phyloP scores from a whole-genome alignment of 2,888 invertebrate genomes.

The Chromoteleia sp. region DNA sequence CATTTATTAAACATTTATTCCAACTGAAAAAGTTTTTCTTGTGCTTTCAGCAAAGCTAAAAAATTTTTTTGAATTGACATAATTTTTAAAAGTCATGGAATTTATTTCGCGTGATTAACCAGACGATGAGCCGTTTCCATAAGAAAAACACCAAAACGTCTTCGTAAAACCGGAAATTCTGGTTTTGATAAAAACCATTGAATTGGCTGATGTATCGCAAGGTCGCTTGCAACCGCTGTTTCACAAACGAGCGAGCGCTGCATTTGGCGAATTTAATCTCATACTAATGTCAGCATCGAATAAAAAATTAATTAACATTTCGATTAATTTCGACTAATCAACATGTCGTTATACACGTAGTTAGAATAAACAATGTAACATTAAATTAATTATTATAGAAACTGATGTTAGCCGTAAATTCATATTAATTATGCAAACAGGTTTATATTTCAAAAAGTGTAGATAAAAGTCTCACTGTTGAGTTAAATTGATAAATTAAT shows the following conservation, averaged over 20 bases:
- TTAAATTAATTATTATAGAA: too few relatives aligned
- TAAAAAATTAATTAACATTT: background rate
- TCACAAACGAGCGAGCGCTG: constrained; percentile 16
- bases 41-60: too few relatives aligned
- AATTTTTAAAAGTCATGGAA: constrained; percentile 16
- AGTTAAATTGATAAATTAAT: too few relatives aligned
- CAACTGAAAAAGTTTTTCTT: too few relatives aligned
- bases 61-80: constrained; percentile 3
- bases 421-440: too few relatives aligned
- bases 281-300: background rate
- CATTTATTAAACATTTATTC: too few relatives aligned
- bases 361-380: too few relatives aligned
- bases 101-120: constrained; percentile 7
- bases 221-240: constrained; percentile 22
- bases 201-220: constrained; percentile 47
- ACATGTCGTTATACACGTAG: background rate
- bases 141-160: constrained; percentile 17
- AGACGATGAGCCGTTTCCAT: background rate
- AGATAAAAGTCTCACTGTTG: too few relatives aligned
- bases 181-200: constrained; percentile 38
- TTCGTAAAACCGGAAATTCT: constrained; percentile 34
- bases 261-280: constrained; percentile 19
- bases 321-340: background rate
- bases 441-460: too few relatives aligned
- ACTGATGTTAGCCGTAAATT: too few relatives aligned